Conservation (phyloP, 2,797 vertebrate genomes). For the Argya squamiceps region DNA sequence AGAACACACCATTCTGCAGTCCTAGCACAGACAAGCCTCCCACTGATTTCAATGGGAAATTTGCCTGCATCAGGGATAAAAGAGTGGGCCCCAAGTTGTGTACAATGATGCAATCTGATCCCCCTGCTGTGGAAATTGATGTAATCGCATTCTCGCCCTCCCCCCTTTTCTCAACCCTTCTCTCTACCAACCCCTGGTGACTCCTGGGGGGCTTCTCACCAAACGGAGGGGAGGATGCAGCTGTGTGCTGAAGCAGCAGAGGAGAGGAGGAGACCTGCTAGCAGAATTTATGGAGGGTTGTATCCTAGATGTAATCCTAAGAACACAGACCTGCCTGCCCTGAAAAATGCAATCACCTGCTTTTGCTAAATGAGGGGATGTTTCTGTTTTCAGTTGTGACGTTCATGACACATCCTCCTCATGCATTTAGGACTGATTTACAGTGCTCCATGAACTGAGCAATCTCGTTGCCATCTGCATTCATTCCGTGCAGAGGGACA, state of each 20-base stretch:
- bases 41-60: constrained; percentile 52
- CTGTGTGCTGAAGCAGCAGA: constrained; percentile 2
- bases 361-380: neutral
- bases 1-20: neutral
- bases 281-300: neutral
- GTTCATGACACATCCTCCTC: neutral
- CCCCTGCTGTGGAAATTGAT: constrained; percentile 62
- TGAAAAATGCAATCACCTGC: neutral
- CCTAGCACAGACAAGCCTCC: constrained; percentile 15
- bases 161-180: neutral
- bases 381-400: neutral
- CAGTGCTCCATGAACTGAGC: neutral
- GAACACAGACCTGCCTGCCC: neutral
- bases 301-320: neutral
- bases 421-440: neutral
- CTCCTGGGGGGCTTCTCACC: constrained; percentile 27
- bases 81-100: constrained; percentile 47
- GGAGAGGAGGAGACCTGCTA: constrained; percentile 7
- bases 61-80: constrained; percentile 42
- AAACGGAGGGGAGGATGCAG: neutral
- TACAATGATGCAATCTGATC: constrained; percentile 51
- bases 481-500: neutral
- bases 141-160: constrained; percentile 40
- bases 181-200: neutral
- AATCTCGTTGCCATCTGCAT: neutral